These are phyloP conservation scores for Loripinus fragilis DNA, from an alignment of 2,888 invertebrate genomes.

Conservation along the genomic window DNA sequence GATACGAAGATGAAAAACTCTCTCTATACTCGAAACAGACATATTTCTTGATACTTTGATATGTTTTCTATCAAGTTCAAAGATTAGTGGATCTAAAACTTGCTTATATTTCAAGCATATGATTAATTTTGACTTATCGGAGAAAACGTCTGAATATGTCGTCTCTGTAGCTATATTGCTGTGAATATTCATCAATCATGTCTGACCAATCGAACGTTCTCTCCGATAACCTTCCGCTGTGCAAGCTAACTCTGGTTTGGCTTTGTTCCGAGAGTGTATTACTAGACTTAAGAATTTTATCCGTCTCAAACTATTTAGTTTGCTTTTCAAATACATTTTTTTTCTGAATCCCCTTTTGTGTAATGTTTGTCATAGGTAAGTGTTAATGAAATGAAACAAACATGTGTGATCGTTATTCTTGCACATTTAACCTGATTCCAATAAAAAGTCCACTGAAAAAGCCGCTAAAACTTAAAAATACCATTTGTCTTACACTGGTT, in stretches of 20 bases:
- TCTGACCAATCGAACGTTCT: conserved; percentile 55
- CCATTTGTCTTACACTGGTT: too few relatives aligned
- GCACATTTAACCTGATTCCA: too few relatives aligned
- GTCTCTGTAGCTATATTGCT: conserved; percentile 3
- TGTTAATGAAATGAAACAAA: too few relatives aligned
- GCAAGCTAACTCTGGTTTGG: background rate
- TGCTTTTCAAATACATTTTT: too few relatives aligned
- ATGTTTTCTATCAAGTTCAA: conserved; percentile 15
- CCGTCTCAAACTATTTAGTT: too few relatives aligned
- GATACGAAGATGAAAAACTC: background rate
- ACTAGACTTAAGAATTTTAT: too few relatives aligned
- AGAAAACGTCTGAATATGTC: conserved; percentile 1
- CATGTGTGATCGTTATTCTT: too few relatives aligned
- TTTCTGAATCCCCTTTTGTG: too few relatives aligned
- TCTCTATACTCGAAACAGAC: background rate
- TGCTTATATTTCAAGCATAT: conserved; percentile 23
- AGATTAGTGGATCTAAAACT: conserved; percentile 11
- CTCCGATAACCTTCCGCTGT: conserved; percentile 37
- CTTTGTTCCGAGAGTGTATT: background rate
- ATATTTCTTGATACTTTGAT: conserved; percentile 1
- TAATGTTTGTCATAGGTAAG: too few relatives aligned
- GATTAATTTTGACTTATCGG: conserved; percentile 16
- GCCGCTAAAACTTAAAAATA: too few relatives aligned
- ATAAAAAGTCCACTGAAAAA: too few relatives aligned
- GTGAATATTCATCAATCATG: conserved; percentile 65